phyloP scores from a whole-genome alignment of 2,888 invertebrate species.

The Clitarchus hookeri region DNA sequence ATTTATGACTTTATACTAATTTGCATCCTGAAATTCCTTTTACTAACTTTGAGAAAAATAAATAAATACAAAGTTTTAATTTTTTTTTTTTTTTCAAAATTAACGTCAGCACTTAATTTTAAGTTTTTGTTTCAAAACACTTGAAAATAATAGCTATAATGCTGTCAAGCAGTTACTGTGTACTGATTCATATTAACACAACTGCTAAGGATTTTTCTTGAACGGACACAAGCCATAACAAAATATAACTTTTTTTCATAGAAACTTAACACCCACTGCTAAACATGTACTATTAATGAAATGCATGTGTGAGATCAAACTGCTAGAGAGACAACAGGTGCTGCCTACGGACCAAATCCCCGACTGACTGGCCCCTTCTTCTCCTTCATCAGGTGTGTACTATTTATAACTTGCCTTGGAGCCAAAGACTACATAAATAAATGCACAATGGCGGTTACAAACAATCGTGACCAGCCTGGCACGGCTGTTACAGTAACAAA shows the following conservation, averaged over 20 bases:
- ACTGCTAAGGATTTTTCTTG: too few relatives aligned
- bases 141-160: too few relatives aligned
- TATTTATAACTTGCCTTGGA: constrained; percentile 14
- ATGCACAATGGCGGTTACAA: background rate
- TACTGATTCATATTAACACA: too few relatives aligned
- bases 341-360: background rate
- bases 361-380: background rate
- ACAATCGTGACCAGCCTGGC: background rate
- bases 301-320: background rate
- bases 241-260: background rate
- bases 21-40: too few relatives aligned
- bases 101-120: too few relatives aligned
- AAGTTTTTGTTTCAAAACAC: too few relatives aligned
- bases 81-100: too few relatives aligned
- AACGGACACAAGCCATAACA: background rate
- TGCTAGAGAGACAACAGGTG: background rate
- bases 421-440: background rate
- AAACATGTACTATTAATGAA: background rate
- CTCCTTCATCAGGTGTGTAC: background rate
- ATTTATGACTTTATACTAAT: background rate
- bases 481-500: constrained; percentile 3
- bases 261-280: background rate
- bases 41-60: too few relatives aligned
- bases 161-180: too few relatives aligned
- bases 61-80: too few relatives aligned